These are phyloP conservation scores for Mythimna pallens DNA, from an alignment of 2,888 invertebrate species.

Conservation along the genomic window DNA sequence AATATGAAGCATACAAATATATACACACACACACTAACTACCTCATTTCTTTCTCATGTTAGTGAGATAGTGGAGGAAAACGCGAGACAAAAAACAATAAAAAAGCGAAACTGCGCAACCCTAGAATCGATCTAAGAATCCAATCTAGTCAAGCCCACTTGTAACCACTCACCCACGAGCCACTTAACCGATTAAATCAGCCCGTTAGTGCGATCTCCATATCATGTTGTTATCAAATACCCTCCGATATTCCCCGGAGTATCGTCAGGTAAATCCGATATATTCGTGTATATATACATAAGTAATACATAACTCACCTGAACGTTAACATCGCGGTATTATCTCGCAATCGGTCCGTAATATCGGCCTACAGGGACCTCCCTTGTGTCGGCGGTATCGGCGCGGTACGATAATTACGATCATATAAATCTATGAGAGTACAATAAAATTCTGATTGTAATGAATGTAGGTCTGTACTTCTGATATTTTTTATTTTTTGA, in stretches of 20 bases:
- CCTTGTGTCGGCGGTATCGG: slow-evolving; percentile 14
- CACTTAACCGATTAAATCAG: slow-evolving; percentile 13
- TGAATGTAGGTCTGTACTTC: not conserved
- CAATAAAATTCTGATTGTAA: not conserved
- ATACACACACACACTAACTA: no score
- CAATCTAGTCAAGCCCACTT: not conserved
- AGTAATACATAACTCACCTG: slow-evolving; percentile 10
- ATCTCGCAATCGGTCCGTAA: slow-evolving; percentile 37
- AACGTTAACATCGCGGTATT: slow-evolving; percentile 20
- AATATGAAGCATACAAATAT: no score
- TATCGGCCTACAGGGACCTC: slow-evolving; percentile 21
- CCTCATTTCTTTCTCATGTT: no score
- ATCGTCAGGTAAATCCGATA: slow-evolving; percentile 10
- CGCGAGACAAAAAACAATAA: no score
- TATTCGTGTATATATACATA: not conserved
- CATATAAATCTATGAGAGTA: slow-evolving; percentile 19
- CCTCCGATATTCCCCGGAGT: not conserved
- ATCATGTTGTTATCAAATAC: slow-evolving; percentile 10
- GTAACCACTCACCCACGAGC: not conserved
- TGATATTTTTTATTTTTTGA: not conserved
- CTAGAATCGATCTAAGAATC: not conserved
- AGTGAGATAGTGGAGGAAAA: no score
- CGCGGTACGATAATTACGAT: slow-evolving; percentile 29
- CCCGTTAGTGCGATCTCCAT: slow-evolving; percentile 4
- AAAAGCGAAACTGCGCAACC: not conserved